phyloP scores from a whole-genome alignment of 2,113 vertebrate genomes.

The Pteronura brasiliensis region DNA sequence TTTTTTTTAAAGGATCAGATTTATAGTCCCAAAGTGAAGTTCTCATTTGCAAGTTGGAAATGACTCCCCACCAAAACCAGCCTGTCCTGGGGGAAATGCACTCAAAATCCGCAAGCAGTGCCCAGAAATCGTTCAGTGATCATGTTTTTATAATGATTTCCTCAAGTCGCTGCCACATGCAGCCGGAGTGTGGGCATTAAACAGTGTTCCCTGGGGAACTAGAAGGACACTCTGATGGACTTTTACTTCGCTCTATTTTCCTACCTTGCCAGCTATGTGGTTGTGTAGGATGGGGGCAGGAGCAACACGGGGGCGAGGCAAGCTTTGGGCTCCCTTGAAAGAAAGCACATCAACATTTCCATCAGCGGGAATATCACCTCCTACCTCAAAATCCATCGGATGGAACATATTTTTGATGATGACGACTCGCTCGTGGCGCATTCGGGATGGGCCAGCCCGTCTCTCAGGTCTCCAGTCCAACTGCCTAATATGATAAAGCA shows the following conservation, averaged over 20 bases:
- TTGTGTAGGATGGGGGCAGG: background rate
- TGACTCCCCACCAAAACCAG: background rate
- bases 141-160: background rate
- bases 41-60: slow-evolving; percentile 2
- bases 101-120: background rate
- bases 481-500: slow-evolving; percentile 87
- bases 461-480: slow-evolving; percentile 98
- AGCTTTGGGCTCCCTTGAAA: background rate
- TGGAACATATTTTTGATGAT: slow-evolving; percentile 99
- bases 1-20: background rate
- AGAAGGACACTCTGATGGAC: background rate
- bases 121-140: background rate
- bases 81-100: background rate
- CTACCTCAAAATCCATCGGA: slow-evolving; percentile 95
- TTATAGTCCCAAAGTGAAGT: background rate
- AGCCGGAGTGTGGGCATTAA: background rate
- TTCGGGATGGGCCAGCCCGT: slow-evolving; percentile 83
- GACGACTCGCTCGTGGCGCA: slow-evolving; percentile 92
- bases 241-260: background rate
- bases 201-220: background rate
- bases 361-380: background rate
- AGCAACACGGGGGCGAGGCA: background rate
- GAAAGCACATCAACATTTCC: background rate
- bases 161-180: background rate
- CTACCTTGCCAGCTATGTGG: background rate